Percentiles rank a stretch among this genome's conserved stretches.
Evolutionary conservation across 2,888 invertebrate genomes (phyloP).

Genomic region (Lamellibrachia columna): DNA sequence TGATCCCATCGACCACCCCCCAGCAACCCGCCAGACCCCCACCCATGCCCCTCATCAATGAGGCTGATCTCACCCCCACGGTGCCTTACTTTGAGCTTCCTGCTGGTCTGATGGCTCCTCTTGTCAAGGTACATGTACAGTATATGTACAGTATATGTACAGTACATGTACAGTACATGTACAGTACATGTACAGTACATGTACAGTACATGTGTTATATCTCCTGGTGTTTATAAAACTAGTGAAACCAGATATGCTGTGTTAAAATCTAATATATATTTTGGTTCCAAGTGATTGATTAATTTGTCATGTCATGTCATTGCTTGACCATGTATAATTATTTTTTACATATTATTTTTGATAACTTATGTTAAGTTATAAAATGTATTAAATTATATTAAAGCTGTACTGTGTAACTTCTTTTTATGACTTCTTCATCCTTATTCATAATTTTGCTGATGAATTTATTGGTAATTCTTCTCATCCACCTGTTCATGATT

Average conservation of each 20-base stretch:
- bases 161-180: too few species aligned
- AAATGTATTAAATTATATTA: neutral
- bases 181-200: too few species aligned
- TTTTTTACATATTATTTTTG: neutral
- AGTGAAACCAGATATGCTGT: neutral
- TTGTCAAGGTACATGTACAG: constrained; percentile 77
- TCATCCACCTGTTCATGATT: too few species aligned
- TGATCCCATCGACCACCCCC: constrained; percentile 79
- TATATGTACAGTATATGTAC: constrained; percentile 36
- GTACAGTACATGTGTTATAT: neutral
- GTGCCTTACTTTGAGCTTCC: constrained; percentile 97
- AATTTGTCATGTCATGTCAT: neutral
- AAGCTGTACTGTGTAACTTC: neutral
- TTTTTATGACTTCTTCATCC: too few species aligned
- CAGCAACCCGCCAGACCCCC: constrained; percentile 48
- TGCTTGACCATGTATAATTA: neutral
- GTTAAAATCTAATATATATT: neutral
- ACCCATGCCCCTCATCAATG: constrained; percentile 48
- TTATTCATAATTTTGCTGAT: too few species aligned
- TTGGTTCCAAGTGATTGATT: neutral
- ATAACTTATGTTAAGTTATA: neutral
- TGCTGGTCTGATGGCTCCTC: constrained; percentile 96
- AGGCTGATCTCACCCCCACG: constrained; percentile 75
- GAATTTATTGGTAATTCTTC: too few species aligned
- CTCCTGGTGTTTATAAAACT: neutral